Evolutionary conservation across 2,888 invertebrate species (phyloP).

Genomic region (Apamea sordens): DNA sequence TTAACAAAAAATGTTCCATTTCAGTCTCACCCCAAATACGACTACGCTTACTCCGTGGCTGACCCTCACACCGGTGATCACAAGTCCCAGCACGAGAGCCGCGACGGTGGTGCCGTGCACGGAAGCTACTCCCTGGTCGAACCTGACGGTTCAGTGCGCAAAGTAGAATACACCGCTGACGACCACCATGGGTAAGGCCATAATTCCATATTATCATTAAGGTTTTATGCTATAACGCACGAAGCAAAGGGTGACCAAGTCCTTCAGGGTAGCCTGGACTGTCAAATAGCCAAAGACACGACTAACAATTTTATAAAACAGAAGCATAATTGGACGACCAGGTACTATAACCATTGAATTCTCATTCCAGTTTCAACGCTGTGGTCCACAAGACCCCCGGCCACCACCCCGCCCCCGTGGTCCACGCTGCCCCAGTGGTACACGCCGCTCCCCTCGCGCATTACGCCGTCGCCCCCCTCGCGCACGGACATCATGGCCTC

Average conservation of each 20-base stretch:
- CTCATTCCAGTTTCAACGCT: constrained; percentile 87
- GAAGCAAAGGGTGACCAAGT: not conserved
- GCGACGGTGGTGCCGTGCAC: constrained; percentile 91
- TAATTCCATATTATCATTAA: not conserved
- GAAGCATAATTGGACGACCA: too few species aligned
- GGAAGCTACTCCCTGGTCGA: constrained; percentile 92
- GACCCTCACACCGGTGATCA: constrained; percentile 92
- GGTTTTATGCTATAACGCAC: not conserved
- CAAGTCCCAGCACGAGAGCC: constrained; percentile 91
- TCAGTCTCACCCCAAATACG: constrained; percentile 91
- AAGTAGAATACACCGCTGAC: constrained; percentile 91
- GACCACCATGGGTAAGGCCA: constrained; percentile 90
- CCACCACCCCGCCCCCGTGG: constrained; percentile 85
- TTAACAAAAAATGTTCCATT: constrained; percentile 21
- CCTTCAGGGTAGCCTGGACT: not conserved
- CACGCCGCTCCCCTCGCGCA: constrained; percentile 80
- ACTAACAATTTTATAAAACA: not conserved
- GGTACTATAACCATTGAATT: constrained; percentile 5
- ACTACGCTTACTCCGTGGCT: constrained; percentile 91
- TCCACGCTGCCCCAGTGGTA: constrained; percentile 80
- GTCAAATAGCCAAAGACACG: not conserved
- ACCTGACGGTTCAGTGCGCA: constrained; percentile 91
- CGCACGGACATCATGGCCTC: constrained; percentile 86
- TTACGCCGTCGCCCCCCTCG: constrained; percentile 75
- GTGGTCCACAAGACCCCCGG: constrained; percentile 89